Conservation (phyloP, 1,140 invertebrate species). For the Eumeta japonica region DNA sequence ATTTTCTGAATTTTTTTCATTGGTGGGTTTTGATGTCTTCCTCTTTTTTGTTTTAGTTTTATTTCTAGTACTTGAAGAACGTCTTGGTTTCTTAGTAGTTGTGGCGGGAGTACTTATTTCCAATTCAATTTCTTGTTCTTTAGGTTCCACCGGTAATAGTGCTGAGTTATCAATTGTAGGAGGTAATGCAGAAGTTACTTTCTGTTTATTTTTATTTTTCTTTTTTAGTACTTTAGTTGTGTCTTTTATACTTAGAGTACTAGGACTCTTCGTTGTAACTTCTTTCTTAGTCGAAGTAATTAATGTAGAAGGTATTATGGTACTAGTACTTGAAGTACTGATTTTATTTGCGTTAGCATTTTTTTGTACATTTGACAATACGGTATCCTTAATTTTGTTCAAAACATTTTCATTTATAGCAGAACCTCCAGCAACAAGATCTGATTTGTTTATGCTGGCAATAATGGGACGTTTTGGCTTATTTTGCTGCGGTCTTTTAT, state of each 20-base stretch:
- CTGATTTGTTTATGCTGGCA: conserved; percentile 51
- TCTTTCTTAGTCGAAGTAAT: conserved; percentile 13
- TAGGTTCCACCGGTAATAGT: conserved; percentile 52
- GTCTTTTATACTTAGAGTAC: conserved; percentile 19
- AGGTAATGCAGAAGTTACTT: conserved; percentile 21
- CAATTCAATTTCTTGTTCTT: conserved; percentile 60
- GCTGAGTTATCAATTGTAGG: conserved; percentile 32
- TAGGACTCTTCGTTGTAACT: conserved; percentile 22
- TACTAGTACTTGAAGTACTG: conserved; percentile 18
- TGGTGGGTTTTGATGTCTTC: conserved; percentile 41
- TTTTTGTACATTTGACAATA: conserved; percentile 50
- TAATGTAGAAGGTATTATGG: conserved; percentile 20
- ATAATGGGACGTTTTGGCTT: conserved; percentile 36
- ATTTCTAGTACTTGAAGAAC: conserved; percentile 41
- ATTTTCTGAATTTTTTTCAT: conserved; percentile 55
- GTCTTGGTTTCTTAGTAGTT: conserved; percentile 54
- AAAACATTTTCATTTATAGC: conserved; percentile 54
- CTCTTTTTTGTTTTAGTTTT: conserved; percentile 54
- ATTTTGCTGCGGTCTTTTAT: conserved; percentile 33
- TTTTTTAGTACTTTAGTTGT: conserved; percentile 33
- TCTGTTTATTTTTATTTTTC: conserved; percentile 41
- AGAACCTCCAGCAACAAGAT: conserved; percentile 50
- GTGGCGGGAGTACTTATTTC: conserved; percentile 50
- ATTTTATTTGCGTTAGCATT: conserved; percentile 40
- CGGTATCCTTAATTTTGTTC: conserved; percentile 55